Conservation (phyloP, 2,888 invertebrate genomes). For the Andrena bucephala region DNA sequence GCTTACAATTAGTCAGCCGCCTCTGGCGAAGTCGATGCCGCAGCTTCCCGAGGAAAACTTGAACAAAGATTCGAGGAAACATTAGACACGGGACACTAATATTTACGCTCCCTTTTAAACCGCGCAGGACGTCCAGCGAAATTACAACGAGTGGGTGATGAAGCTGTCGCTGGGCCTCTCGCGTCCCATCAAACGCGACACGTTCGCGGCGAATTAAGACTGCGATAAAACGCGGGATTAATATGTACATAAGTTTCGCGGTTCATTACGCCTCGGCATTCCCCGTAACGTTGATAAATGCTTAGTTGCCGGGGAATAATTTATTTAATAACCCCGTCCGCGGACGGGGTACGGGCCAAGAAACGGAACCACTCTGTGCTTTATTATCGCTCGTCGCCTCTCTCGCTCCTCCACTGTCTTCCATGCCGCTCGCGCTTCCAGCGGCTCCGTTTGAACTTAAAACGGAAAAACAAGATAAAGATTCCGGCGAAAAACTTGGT, state of each 20-base stretch:
- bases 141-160: constrained; percentile 5
- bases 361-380: background rate
- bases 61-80: too few species aligned
- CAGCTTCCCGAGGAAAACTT: too few species aligned
- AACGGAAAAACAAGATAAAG: constrained; percentile 17
- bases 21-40: too few species aligned
- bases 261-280: constrained; percentile 35
- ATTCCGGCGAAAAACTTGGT: constrained; percentile 12
- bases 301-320: constrained; percentile 26
- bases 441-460: background rate
- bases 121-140: too few species aligned
- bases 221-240: constrained; percentile 44
- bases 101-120: too few species aligned
- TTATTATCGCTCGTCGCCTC: constrained; percentile 6
- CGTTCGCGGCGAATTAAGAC: constrained; percentile 22
- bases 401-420: background rate
- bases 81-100: too few species aligned
- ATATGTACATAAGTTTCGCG: constrained; percentile 42
- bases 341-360: background rate
- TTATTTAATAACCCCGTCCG: constrained; percentile 25
- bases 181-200: background rate
- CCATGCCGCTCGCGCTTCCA: background rate
- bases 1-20: too few species aligned
- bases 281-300: constrained; percentile 27
- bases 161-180: constrained; percentile 12